phyloP scores from a whole-genome alignment of 2,113 vertebrate species.

The Formicarius rufipectus region DNA sequence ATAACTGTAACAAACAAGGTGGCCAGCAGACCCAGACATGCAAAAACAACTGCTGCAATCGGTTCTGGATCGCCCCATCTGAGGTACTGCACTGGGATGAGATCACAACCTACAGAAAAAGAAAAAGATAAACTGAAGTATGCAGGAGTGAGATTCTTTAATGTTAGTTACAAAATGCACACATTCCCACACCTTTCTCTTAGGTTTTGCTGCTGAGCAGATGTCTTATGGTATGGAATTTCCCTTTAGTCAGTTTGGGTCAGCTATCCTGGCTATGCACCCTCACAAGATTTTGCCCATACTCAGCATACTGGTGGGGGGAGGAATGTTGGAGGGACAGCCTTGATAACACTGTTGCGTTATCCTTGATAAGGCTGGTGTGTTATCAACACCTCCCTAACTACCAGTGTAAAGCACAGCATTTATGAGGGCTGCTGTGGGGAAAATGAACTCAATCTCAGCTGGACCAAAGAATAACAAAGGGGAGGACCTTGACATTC shows the following conservation, averaged over 20 bases:
- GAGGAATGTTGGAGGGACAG: not conserved
- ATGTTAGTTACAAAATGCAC: not conserved
- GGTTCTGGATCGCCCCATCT: constrained; percentile 97
- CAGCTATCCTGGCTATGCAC: not conserved
- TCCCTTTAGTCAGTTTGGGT: not conserved
- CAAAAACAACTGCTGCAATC: constrained; percentile 94
- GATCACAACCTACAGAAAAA: constrained; percentile 84
- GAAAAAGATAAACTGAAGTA: not conserved
- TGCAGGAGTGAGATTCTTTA: not conserved
- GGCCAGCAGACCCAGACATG: constrained; percentile 91
- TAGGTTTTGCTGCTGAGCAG: not conserved
- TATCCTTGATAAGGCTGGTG: too few relatives aligned
- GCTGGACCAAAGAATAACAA: not conserved
- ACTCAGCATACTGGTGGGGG: too few relatives aligned
- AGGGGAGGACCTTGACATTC: not conserved
- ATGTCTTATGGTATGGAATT: accelerated
- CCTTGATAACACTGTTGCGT: not conserved
- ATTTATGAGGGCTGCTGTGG: not conserved
- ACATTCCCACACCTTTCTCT: not conserved
- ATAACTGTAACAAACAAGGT: constrained; percentile 92
- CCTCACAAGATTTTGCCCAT: not conserved
- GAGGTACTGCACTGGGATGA: constrained; percentile 93
- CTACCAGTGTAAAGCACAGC: not conserved
- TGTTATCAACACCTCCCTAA: not conserved
- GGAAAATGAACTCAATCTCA: not conserved